phyloP scores from a whole-genome alignment of 2,888 invertebrate species.

The Eledona agricola region DNA sequence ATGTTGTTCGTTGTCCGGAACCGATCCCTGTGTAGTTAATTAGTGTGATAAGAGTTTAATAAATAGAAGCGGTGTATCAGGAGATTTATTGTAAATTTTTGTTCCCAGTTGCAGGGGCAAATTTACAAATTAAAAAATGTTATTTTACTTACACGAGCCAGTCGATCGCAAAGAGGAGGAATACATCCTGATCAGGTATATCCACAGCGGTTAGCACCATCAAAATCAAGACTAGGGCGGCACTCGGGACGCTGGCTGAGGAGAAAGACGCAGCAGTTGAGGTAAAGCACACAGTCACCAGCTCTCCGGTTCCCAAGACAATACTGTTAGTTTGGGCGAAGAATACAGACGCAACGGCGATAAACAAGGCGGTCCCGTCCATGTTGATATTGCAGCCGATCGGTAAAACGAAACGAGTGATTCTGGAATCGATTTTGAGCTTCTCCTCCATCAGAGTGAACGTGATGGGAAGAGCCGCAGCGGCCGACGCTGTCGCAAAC shows the following conservation, averaged over 20 bases:
- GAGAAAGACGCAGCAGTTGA: slow-evolving; percentile 90
- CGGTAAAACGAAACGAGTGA: slow-evolving; percentile 88
- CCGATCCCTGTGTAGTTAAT: slow-evolving; percentile 71
- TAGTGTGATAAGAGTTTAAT: slow-evolving; percentile 31
- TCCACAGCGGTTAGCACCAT: slow-evolving; percentile 85
- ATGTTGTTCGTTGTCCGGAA: slow-evolving; percentile 89
- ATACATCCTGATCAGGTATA: slow-evolving; percentile 83
- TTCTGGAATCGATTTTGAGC: slow-evolving; percentile 78
- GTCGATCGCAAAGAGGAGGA: slow-evolving; percentile 84
- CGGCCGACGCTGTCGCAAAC: slow-evolving; percentile 90
- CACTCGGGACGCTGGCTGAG: slow-evolving; percentile 87
- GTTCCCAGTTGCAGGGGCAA: too few species aligned
- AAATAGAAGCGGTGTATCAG: too few species aligned
- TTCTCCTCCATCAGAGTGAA: slow-evolving; percentile 74
- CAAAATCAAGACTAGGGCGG: slow-evolving; percentile 81
- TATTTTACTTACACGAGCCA: slow-evolving; percentile 95
- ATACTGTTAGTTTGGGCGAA: slow-evolving; percentile 89
- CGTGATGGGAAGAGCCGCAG: slow-evolving; percentile 88
- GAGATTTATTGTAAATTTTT: too few species aligned
- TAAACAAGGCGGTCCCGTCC: slow-evolving; percentile 90
- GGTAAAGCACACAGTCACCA: slow-evolving; percentile 85
- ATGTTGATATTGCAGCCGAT: slow-evolving; percentile 94
- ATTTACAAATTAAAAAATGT: too few species aligned
- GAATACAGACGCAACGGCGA: slow-evolving; percentile 87
- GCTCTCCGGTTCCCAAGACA: slow-evolving; percentile 79